Conservation (phyloP, 1,140 invertebrate species). For the Eriocheir sinensis region DNA sequence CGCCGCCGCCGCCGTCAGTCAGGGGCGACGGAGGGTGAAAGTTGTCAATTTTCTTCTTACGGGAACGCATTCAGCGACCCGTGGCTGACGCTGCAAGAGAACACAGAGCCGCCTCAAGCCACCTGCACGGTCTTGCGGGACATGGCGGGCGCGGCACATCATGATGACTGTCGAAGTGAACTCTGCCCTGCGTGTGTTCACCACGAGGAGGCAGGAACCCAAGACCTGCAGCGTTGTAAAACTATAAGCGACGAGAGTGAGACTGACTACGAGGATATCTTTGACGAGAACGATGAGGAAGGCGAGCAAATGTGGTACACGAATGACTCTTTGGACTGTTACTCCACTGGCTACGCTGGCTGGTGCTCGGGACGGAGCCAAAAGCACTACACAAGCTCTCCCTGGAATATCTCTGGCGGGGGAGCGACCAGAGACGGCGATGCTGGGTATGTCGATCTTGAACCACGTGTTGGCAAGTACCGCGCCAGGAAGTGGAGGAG, state of each 20-base stretch:
- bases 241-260: background rate
- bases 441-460: background rate
- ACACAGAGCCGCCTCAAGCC: background rate
- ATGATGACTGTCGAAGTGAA: background rate
- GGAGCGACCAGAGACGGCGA: background rate
- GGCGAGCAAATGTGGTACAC: background rate
- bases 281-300: background rate
- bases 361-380: background rate
- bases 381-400: background rate
- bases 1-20: background rate
- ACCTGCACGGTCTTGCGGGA: background rate
- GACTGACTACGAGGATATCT: background rate
- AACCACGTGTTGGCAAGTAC: background rate
- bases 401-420: background rate
- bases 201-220: background rate
- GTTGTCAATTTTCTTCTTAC: background rate
- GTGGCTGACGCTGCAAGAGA: background rate
- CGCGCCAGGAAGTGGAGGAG: background rate
- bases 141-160: background rate
- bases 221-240: background rate
- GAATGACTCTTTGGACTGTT: slow-evolving; percentile 2
- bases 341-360: too few relatives aligned
- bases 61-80: background rate
- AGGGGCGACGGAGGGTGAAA: background rate
- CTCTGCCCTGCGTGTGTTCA: background rate